phyloP scores from a whole-genome alignment of 2,113 vertebrate genomes.

The Isichthys henryi region DNA sequence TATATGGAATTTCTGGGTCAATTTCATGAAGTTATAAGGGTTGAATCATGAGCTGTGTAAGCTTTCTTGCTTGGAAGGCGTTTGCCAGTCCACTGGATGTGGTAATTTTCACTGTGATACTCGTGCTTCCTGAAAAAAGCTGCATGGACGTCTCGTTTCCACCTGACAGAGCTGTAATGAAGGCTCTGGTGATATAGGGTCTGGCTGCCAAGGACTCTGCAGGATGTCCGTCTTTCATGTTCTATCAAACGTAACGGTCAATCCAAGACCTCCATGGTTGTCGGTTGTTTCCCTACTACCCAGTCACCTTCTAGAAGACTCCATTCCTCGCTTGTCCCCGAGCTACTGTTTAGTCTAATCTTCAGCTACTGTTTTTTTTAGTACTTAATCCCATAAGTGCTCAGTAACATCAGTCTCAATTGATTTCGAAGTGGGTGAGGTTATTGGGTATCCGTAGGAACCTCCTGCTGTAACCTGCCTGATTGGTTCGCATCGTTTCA shows the following conservation, averaged over 20 bases:
- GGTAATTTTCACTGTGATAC: neutral
- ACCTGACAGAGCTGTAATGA: conserved; percentile 38
- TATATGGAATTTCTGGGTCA: neutral
- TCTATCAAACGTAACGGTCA: neutral
- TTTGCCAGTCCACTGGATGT: neutral
- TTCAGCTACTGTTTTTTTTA: neutral
- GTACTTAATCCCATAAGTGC: neutral
- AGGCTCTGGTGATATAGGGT: conserved; percentile 35
- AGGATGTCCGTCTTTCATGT: neutral
- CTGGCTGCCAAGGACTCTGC: neutral
- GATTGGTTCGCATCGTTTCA: neutral
- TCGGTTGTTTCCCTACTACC: neutral
- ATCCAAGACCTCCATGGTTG: neutral
- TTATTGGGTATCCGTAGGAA: neutral
- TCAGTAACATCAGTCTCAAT: neutral
- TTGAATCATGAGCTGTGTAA: neutral
- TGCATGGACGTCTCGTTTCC: neutral
- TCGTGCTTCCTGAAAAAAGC: neutral
- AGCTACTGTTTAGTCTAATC: neutral
- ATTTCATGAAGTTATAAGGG: neutral
- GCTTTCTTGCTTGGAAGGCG: neutral
- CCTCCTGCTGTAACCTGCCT: neutral
- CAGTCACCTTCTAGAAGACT: neutral
- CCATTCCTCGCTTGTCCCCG: neutral
- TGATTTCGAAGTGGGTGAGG: neutral